A percentile compares a stretch with the other conserved stretches of the same genome.
phyloP scores from a whole-genome alignment of 2,113 vertebrate species.

The Ranitomeya imitator region DNA sequence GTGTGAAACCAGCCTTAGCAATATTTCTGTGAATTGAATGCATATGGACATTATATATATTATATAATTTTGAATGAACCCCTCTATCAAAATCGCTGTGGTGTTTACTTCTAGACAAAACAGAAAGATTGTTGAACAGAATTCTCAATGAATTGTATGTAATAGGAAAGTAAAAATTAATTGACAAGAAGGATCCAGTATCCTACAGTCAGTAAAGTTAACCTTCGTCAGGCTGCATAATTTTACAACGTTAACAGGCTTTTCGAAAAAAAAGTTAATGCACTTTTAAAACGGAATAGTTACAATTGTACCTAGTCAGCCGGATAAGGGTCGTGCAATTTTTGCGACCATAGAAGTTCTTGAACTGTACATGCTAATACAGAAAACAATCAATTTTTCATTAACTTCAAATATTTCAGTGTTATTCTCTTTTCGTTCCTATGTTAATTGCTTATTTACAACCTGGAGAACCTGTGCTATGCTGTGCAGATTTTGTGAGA shows the following conservation, averaged over 20 bases:
- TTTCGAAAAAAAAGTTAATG: too few species aligned
- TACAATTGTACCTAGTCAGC: too few species aligned
- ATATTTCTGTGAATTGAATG: too few species aligned
- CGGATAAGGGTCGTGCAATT: too few species aligned
- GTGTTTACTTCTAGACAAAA: not conserved
- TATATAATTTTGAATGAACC: too few species aligned
- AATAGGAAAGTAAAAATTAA: not conserved
- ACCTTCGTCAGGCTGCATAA: too few species aligned
- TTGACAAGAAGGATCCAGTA: not conserved
- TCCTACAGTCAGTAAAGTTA: not conserved
- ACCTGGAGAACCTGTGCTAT: not conserved
- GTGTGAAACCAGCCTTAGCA: too few species aligned
- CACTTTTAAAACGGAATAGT: too few species aligned
- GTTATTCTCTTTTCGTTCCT: slow-evolving; percentile 26
- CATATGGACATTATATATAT: too few species aligned
- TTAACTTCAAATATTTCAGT: slow-evolving; percentile 36
- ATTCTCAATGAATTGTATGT: not conserved
- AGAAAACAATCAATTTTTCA: slow-evolving; percentile 48
- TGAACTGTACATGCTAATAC: slow-evolving; percentile 18
- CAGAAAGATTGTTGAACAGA: not conserved
- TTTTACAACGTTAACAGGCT: too few species aligned
- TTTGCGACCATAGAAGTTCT: not conserved
- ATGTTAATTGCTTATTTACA: slow-evolving; percentile 45
- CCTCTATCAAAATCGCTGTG: not conserved
- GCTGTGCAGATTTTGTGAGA: not conserved